phyloP scores from a whole-genome alignment of 2,888 invertebrate genomes.

The Blastobasis adustella region DNA sequence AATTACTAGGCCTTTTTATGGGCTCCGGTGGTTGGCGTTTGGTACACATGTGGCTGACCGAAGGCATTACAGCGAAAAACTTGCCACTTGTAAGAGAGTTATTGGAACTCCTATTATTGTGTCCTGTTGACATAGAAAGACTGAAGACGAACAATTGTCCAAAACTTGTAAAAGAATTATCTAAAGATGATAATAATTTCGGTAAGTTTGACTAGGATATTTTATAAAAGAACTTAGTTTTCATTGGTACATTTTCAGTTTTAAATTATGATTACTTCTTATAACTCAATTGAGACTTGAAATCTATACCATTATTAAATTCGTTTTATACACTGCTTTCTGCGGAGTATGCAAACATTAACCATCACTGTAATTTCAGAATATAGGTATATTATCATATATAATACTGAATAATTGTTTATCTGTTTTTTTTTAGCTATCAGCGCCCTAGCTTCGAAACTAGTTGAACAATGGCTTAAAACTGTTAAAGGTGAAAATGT shows the following conservation, averaged over 20 bases:
- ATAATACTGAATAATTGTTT: no score
- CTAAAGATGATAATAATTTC: constrained; percentile 86
- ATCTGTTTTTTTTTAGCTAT: constrained; percentile 76
- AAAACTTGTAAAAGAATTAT: constrained; percentile 90
- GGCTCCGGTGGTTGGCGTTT: constrained; percentile 93
- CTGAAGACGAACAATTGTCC: constrained; percentile 94
- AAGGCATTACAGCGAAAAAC: constrained; percentile 88
- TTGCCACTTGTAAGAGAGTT: constrained; percentile 92
- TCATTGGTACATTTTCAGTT: no score
- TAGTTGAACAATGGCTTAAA: constrained; percentile 93
- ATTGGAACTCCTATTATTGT: constrained; percentile 86
- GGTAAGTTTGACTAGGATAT: constrained; percentile 70
- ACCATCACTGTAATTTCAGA: no score
- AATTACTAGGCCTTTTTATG: constrained; percentile 91
- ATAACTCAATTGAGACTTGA: no score
- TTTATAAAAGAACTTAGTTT: no score
- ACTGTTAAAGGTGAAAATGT: constrained; percentile 87
- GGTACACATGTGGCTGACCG: constrained; percentile 92
- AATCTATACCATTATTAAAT: no score
- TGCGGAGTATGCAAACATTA: no score
- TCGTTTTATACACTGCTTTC: no score
- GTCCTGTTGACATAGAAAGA: constrained; percentile 93
- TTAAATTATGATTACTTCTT: no score
- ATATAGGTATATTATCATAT: no score
- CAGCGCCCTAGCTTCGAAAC: constrained; percentile 82